phyloP scores from a whole-genome alignment of 2,113 vertebrate species.

The cattle (Bos taurus) region ARS-UCD2.0 NC_037330.1:41842001-41842500 shows the following conservation, averaged over 20 bases:
- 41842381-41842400: not conserved
- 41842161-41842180: conserved; percentile 9
- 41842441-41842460: not conserved
- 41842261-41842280: conserved; percentile 58
- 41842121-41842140: not conserved
- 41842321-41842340: conserved; percentile 62
- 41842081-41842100: not conserved
- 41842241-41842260: conserved; percentile 28
- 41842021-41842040: not conserved
- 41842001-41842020: not conserved
- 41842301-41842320: conserved; percentile 48
- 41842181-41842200: conserved; percentile 3
- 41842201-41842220: conserved; percentile 35
- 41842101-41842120: not conserved
- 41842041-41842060: not conserved
- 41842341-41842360: conserved; percentile 6
- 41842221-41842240: conserved; percentile 1
- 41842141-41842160: not conserved
- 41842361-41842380: conserved; percentile 38
- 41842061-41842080: not conserved
- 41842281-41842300: conserved; percentile 42
- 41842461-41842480: not conserved
- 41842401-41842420: not conserved
- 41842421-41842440: not conserved
- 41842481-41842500: not conserved